A percentile compares a stretch with the other conserved stretches of the same genome.
Conservation (phyloP, 2,797 vertebrate genomes). For the Scomberomorus guttatus region DNA sequence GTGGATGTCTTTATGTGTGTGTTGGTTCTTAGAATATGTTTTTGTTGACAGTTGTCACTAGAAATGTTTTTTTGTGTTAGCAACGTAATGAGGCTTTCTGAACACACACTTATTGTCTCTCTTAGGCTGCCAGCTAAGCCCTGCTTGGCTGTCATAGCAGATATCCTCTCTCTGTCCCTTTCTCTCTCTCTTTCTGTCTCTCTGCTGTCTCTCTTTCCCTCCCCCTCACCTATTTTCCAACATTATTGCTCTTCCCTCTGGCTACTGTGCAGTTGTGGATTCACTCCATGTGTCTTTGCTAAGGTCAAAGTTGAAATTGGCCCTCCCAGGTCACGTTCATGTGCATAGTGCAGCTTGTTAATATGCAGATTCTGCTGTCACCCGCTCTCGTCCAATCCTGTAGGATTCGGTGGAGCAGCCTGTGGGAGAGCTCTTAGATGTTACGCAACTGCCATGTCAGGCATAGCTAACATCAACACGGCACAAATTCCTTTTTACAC, state of each 20-base stretch:
- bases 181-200: background rate
- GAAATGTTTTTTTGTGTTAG: conserved; percentile 7
- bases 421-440: conserved; percentile 40
- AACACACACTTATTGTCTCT: conserved; percentile 25
- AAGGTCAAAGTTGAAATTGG: conserved; percentile 64
- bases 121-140: conserved; percentile 34
- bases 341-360: conserved; percentile 40
- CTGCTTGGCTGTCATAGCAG: conserved; percentile 31
- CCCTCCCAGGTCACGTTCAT: conserved; percentile 28
- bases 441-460: conserved; percentile 66
- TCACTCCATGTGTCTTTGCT: conserved; percentile 32
- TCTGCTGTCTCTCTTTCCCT: background rate
- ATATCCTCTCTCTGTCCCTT: background rate
- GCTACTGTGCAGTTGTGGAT: conserved; percentile 18
- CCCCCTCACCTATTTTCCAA: conserved; percentile 32
- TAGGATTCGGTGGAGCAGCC: conserved; percentile 53
- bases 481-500: conserved; percentile 47
- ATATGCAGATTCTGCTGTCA: conserved; percentile 53
- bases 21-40: conserved; percentile 5
- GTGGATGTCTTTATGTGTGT: background rate
- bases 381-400: conserved; percentile 44
- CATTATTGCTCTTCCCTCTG: conserved; percentile 36
- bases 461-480: conserved; percentile 50
- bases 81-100: conserved; percentile 22
- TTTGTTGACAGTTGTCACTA: conserved; percentile 14